Evolutionary conservation across 1,140 invertebrate species (phyloP).

Genomic region (Drosophila triauraria): DNA sequence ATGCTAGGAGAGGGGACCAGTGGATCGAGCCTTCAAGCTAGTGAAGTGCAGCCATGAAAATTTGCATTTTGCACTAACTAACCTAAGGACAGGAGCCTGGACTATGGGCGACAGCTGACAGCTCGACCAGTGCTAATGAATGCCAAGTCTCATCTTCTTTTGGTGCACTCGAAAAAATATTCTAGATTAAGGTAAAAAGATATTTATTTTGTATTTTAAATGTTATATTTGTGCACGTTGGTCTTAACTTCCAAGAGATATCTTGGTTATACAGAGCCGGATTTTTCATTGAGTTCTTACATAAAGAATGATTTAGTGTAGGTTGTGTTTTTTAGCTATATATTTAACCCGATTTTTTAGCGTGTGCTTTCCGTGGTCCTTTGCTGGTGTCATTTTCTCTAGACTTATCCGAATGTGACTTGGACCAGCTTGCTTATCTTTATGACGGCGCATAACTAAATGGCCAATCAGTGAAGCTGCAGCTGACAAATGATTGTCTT

Average conservation of each 20-base stretch:
- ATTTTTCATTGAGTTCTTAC: too few species aligned
- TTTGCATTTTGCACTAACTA: constrained; percentile 79
- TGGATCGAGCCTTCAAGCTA: constrained; percentile 53
- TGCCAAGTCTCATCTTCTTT: constrained; percentile 40
- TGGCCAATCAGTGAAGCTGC: constrained; percentile 66
- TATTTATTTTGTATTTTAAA: background rate
- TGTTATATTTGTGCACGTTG: background rate
- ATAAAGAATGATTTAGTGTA: too few species aligned
- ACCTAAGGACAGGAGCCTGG: constrained; percentile 54
- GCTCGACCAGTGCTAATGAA: constrained; percentile 75
- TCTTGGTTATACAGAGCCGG: background rate
- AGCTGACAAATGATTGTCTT: constrained; percentile 68
- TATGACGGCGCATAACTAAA: constrained; percentile 78
- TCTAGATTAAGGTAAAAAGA: background rate
- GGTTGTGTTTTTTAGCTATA: background rate
- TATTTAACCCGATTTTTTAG: background rate
- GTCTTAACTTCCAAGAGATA: background rate
- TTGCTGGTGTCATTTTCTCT: constrained; percentile 26
- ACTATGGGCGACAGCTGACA: constrained; percentile 58
- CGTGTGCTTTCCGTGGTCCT: constrained; percentile 2
- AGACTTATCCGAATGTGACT: constrained; percentile 47
- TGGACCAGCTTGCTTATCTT: constrained; percentile 67
- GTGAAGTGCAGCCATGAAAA: constrained; percentile 62
- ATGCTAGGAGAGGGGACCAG: constrained; percentile 13
- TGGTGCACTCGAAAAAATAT: constrained; percentile 10